Evolutionary conservation across 2,888 invertebrate species (phyloP), one percentile per base, ranked within the genome.

Genomic region (Eupeodes latifasciatus): DNA sequence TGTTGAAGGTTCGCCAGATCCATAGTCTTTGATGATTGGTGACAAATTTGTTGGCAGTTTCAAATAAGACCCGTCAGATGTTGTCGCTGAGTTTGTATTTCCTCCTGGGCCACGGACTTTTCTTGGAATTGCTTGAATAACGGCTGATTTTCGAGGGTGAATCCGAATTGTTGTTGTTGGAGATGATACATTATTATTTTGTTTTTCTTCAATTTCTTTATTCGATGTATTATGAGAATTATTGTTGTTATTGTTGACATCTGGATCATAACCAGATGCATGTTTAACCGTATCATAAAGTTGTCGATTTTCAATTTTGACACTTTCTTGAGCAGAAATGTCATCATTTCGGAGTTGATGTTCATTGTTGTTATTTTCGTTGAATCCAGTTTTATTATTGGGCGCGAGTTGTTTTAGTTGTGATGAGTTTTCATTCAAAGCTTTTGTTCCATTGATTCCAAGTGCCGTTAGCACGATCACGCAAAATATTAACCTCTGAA

Each of bases 1-100:
- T 5, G 91, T 91, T 12, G 91, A 91, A 6, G 90, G 89, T 27
- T 91, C 90, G 5, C 82, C 85, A 10, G 75, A 67, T 7, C 89
- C 77, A 53, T 72, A 78, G 11, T 83, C 69, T 10, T 83, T 83
- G 0, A 78, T 34, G 11, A 47, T n/a, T 14, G 12, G 27, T 2
- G 19, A 61, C 27, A 49, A 69, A 81, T 10, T 14, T 11, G 34
- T 71, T 0, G 83, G 12, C 4, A 69, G 72, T 5, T 79, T 77
- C 2, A 51, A 12, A 34, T 72, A 81, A 1, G 81, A 49, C 27
- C 36, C 40, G 0, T 55, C 34, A 10, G 89, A 36, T 47, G 4
- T 5, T 27, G 76, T 64, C 5, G 85, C 14, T 0, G 55, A 47
- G 5, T 71, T 57, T 27, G 19, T 44, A 16, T 64, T 75, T 5